Base-by-base conservation (phyloP, 2,113 vertebrate species). In the Monopterus albus region DNA sequence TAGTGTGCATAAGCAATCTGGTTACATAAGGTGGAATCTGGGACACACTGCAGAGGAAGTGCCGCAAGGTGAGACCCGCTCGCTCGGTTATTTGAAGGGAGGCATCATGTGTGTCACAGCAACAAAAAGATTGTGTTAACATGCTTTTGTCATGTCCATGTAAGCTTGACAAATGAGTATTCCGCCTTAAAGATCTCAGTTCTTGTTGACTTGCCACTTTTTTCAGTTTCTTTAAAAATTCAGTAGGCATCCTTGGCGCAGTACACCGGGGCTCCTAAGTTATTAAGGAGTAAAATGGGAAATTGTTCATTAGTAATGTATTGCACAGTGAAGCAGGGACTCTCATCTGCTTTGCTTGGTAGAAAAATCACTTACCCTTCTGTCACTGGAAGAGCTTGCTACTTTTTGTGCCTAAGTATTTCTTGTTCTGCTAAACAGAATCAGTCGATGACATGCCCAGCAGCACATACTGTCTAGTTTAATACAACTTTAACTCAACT, bases 11-110 rank as follows among this genome's bases (percentile, higher is more conserved):
- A 79, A 84, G 75, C 81, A 87, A 83, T 75, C 49, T 36, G 75
- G 74, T 88, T 88, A 66, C 39, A 7, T 78, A 87, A 87, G 65
- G 77, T 28, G 58, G 69, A 83, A 87, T 87, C 72, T 90, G 83
- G 88, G 83, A 75, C 83, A 43, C 67, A 14, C 72, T 71, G 67
- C 84, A 59, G 79, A 59, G 64, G 66, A 71, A 58, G 67, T 49
- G 68, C 62, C 80, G 72, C 78, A 52, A 85, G 88, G 84, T 82
- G 84, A 0, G 28, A 60, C 31, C 57, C 63, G 18, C 50, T 76
- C 60, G 51, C 61, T 63, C 45, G 49, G 28, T 73, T 63, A 67
- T 85, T 70, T 56, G 58, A 79, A 78, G 83, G 57, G 52, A 78
- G 51, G 73, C 75, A 14, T 80, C 13, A 58, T 71, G 76, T 79